These are phyloP conservation scores for Phlogophora meticulosa DNA, from an alignment of 2,888 invertebrate genomes.

Conservation along the genomic window DNA sequence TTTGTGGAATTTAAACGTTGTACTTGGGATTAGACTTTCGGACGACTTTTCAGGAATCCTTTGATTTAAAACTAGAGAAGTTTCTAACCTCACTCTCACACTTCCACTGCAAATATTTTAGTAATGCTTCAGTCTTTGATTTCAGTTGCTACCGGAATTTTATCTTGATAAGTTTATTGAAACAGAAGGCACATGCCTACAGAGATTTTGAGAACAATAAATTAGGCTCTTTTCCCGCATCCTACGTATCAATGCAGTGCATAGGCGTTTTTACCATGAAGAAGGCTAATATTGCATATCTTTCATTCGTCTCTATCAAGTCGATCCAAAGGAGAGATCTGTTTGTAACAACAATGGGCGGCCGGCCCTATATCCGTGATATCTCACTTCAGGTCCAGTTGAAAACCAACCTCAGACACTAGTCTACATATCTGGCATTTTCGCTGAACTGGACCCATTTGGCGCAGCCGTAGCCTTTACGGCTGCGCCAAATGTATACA, in stretches of 20 bases:
- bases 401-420: no score
- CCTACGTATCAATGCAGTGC: no score
- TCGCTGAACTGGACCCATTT: no score
- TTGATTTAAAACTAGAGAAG: constrained; percentile 14
- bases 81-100: background rate
- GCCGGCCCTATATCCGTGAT: no score
- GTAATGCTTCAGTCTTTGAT: background rate
- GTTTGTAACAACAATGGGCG: no score
- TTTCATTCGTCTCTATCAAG: no score
- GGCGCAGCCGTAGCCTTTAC: no score
- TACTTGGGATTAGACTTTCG: constrained; percentile 1
- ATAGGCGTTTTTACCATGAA: background rate
- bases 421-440: no score
- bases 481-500: no score
- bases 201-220: constrained; percentile 10
- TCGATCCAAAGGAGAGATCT: no score
- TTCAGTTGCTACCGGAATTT: background rate
- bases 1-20: constrained; percentile 17
- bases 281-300: background rate
- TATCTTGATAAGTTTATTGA: background rate
- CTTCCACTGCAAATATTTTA: background rate
- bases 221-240: background rate
- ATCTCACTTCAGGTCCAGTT: no score
- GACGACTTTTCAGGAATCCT: constrained; percentile 15
- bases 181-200: constrained; percentile 2